Evolutionary conservation across 2,888 invertebrate species (phyloP), one percentile per base, ranked within the genome.

Genomic region (Tanytarsus gracilentus): DNA sequence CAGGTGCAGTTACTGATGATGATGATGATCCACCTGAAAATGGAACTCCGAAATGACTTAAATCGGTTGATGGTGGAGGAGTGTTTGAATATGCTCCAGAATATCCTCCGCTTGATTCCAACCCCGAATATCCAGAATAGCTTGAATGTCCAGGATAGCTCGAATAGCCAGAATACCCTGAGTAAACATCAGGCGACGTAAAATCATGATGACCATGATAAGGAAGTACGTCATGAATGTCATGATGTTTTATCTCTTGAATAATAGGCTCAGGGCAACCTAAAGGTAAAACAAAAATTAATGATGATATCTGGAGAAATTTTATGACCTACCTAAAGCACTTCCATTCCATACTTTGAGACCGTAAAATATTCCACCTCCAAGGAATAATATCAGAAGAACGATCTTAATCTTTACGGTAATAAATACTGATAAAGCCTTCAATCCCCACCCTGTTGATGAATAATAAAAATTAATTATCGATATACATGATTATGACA

Each of bases 211-310:
- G 58, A 14, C 8, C 18, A 26, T 56, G 56, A 27, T 40, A 56
- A 2, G 56, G 48, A 26, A 26, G 25, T 23, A 58, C 48, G 5
- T 26, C 33, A 9, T 56, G 16, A 44, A 11, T 14, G 21, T 49
- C 49, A 27, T 49, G 49, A 49, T 25, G 29, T n/a, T 33, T 52
- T 9, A 60, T 26, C 9, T 60, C 60, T 36, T 49, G 50, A 33
- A 60, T 50, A 18, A 60, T 60, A 1, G 60, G 60, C 21, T 60
- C 60, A 7, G 60, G 60, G 18, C 60, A 60, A 2, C 60, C 60
- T n/a, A n/a, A n/a, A n/a, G n/a, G n/a, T n/a, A n/a, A n/a, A n/a
- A n/a, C n/a, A n/a, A n/a, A n/a, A n/a, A n/a, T n/a, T n/a, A n/a
- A n/a, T n/a, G n/a, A n/a, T n/a, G n/a, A n/a, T n/a, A n/a, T n/a